A percentile compares a stretch with the other conserved stretches of the same genome.
Evolutionary conservation across 30 jellyfish, hydroid and myxozoan genomes (phyloP).

Genomic region (Hydractinia echinata): DNA sequence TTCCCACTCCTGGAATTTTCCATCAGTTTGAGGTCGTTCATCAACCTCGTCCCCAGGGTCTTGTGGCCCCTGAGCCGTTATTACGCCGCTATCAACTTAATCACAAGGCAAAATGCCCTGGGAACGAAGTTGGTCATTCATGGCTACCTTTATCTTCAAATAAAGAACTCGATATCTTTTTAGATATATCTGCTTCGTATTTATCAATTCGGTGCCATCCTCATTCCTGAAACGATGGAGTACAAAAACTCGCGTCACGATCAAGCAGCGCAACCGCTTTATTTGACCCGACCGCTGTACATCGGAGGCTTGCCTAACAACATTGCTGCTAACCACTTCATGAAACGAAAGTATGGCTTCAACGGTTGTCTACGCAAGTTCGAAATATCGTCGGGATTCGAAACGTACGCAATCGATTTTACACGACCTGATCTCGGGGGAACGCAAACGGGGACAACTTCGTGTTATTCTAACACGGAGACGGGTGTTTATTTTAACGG

Average conservation of each 20-base stretch:
- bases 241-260: slow-evolving; percentile 53
- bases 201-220: slow-evolving; percentile 73
- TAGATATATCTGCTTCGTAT: slow-evolving; percentile 85
- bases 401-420: slow-evolving; percentile 56
- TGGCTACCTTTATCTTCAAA: too few relatives aligned
- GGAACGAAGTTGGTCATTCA: too few relatives aligned
- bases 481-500: slow-evolving; percentile 83
- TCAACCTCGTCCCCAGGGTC: too few relatives aligned
- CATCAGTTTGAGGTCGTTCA: too few relatives aligned
- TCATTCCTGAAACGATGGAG: slow-evolving; percentile 86
- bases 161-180: too few relatives aligned
- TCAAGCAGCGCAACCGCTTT: slow-evolving; percentile 34
- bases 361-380: slow-evolving; percentile 84
- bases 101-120: too few relatives aligned
- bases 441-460: slow-evolving; percentile 60
- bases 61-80: too few relatives aligned
- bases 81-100: too few relatives aligned
- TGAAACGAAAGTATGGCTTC: slow-evolving; percentile 52
- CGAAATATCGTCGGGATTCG: slow-evolving; percentile 88
- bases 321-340: slow-evolving; percentile 52
- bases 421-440: slow-evolving; percentile 80
- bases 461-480: slow-evolving; percentile 81
- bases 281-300: slow-evolving; percentile 63
- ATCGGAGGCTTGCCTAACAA: slow-evolving; percentile 88
- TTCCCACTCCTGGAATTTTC: too few relatives aligned